Evolutionary conservation across 2,888 invertebrate genomes (phyloP).

Genomic region (Parnassius apollo): DNA sequence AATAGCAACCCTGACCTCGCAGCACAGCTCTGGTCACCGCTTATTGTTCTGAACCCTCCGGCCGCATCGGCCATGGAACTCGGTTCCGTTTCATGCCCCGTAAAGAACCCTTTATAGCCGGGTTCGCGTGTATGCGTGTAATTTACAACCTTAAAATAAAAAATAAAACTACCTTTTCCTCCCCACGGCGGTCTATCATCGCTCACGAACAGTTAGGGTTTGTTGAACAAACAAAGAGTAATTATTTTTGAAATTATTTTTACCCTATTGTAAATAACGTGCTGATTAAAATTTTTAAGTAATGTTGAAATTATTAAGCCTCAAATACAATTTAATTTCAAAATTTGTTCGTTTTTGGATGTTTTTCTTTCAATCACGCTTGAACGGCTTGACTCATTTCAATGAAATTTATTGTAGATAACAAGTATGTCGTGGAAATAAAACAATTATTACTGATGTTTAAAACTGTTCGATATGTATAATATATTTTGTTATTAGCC

Average conservation of each 20-base stretch:
- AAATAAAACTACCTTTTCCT: slow-evolving; percentile 34
- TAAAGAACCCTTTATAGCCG: slow-evolving; percentile 64
- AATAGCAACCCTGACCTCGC: slow-evolving; percentile 7
- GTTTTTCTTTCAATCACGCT: too few species aligned
- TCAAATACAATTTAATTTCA: too few species aligned
- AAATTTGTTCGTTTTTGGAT: too few species aligned
- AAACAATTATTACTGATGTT: too few species aligned
- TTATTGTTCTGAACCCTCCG: slow-evolving; percentile 51
- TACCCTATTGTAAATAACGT: background rate
- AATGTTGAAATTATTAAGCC: background rate
- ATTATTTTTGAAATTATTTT: slow-evolving; percentile 25
- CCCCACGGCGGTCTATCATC: slow-evolving; percentile 29
- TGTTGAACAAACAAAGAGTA: slow-evolving; percentile 23
- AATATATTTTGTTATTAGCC: slow-evolving; percentile 51
- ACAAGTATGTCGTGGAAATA: too few species aligned
- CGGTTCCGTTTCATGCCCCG: slow-evolving; percentile 53
- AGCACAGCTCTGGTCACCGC: slow-evolving; percentile 35
- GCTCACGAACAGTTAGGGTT: slow-evolving; percentile 26
- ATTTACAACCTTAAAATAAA: slow-evolving; percentile 50
- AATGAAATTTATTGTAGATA: too few species aligned
- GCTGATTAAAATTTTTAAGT: background rate
- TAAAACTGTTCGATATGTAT: slow-evolving; percentile 29
- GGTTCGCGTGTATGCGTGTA: slow-evolving; percentile 47
- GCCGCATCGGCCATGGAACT: slow-evolving; percentile 48
- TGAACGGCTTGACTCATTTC: too few species aligned